These are phyloP conservation scores for Cheilosia impressa DNA, from an alignment of 2,888 invertebrate genomes.

Conservation along the genomic window DNA sequence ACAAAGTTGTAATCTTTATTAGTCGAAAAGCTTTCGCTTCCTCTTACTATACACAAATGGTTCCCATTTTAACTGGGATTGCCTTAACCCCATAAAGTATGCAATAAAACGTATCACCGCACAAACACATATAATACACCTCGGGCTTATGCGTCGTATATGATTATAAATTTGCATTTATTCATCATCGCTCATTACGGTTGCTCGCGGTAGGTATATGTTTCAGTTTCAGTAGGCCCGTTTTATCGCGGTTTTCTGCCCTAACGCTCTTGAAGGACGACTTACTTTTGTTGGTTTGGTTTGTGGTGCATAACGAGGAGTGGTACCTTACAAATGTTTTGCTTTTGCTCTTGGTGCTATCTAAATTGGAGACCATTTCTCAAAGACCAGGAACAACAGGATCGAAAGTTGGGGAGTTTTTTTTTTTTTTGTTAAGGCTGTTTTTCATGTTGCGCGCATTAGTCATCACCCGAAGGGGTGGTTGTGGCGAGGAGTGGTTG, in stretches of 20 bases:
- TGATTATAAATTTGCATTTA: conserved; percentile 60
- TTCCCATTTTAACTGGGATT: conserved; percentile 23
- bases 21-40: conserved; percentile 45
- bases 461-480: conserved; percentile 4
- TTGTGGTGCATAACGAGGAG: conserved; percentile 9
- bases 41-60: neutral
- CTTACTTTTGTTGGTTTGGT: neutral
- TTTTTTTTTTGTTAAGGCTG: conserved; percentile 7
- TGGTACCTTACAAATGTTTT: neutral
- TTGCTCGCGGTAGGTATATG: conserved; percentile 2
- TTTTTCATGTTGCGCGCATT: conserved; percentile 7
- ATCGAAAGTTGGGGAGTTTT: conserved; percentile 16
- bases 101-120: conserved; percentile 61
- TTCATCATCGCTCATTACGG: conserved; percentile 58
- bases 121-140: conserved; percentile 2
- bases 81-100: conserved; percentile 49
- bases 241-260: conserved; percentile 54
- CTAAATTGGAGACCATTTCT: conserved; percentile 48
- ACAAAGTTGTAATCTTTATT: conserved; percentile 57
- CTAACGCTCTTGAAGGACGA: conserved; percentile 26
- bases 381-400: conserved; percentile 14
- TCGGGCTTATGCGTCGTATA: conserved; percentile 9
- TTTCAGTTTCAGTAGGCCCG: conserved; percentile 7
- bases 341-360: conserved; percentile 6
- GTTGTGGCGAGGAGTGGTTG: neutral